phyloP scores from a whole-genome alignment of 2,113 vertebrate genomes.

The Forbesichthys papilliferus region DNA sequence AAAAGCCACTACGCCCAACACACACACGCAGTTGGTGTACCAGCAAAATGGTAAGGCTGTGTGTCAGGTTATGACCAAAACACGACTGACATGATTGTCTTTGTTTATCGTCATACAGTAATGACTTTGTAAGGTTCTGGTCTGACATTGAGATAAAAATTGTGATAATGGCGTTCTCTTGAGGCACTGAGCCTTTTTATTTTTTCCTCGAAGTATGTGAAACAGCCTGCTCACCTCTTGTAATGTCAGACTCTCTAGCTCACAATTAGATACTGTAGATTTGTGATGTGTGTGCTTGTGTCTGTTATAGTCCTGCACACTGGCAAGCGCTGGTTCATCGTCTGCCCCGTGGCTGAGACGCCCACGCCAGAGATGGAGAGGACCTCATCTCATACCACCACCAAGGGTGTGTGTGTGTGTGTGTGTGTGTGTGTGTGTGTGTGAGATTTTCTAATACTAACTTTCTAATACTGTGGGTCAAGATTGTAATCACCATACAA shows the following conservation, averaged over 20 bases:
- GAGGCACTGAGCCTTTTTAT: neutral
- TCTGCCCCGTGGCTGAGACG: conserved; percentile 94
- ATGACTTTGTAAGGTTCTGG: neutral
- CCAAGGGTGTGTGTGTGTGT: conserved; percentile 45
- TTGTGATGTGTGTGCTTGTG: conserved; percentile 28
- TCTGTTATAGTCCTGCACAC: conserved; percentile 88
- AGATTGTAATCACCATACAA: too few relatives aligned
- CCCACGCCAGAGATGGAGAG: conserved; percentile 69
- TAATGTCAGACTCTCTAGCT: neutral
- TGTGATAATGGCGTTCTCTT: neutral
- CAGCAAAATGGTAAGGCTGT: conserved; percentile 89
- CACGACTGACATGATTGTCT: neutral
- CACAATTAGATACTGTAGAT: neutral
- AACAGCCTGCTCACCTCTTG: neutral
- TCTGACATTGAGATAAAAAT: neutral
- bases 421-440: neutral
- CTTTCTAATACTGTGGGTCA: too few relatives aligned
- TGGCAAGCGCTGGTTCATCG: conserved; percentile 97
- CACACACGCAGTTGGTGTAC: conserved; percentile 82
- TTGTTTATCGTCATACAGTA: neutral
- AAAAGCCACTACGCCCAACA: conserved; percentile 70
- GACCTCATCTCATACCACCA: conserved; percentile 32
- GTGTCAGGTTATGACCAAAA: neutral
- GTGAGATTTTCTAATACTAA: too few relatives aligned
- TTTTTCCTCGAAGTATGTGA: neutral